Base-by-base conservation (phyloP, 2,113 vertebrate species). In the Scomber colias region DNA sequence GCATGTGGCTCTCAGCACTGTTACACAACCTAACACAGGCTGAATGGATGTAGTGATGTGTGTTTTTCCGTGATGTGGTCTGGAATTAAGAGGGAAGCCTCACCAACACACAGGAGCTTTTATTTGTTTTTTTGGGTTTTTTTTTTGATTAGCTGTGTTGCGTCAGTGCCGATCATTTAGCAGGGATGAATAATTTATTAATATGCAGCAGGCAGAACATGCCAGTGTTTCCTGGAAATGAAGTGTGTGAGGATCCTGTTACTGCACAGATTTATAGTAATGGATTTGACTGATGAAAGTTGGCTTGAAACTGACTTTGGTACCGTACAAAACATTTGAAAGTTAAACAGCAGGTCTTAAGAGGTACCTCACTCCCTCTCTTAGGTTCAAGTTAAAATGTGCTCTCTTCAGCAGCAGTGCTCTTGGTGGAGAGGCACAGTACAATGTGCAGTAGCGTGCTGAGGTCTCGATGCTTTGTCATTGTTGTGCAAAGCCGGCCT, bases 401-500 rank as follows among this genome's bases (percentile, higher is more conserved):
- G n/a, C 11, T 50, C 24, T 19, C 35, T 62, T 60, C 27, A 48
- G 40, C 30, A 64, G 17, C 6, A 5, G 15, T 50, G 21, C 14
- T 31, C 59, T 66, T 66, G 5, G 24, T 83, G 73, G 35, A 10
- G 19, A 49, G 65, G 83, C 53, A n/a, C 15, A 64, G 35, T 75
- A 51, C 67, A 63, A 87, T 86, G 60, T 81, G 63, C 68, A 24
- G 60, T 77, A 60, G 5, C 30, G 66, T 77, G 86, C 77, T 56
- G 59, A 45, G 64, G 81, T 66, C 74, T 57, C 49, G 14, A 62
- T 77, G 76, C 71, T 83, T 71, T 77, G 76, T n/a, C 79, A 73
- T 88, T 88, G 84, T 87, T 51, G 77, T 31, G 63, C 63, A 85
- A 85, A 88, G 83, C 82, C 67, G 1, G 44, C 62, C 55, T 87